Evolutionary conservation across 2,113 vertebrate genomes (phyloP).

Genomic region (Uria lomvia): DNA sequence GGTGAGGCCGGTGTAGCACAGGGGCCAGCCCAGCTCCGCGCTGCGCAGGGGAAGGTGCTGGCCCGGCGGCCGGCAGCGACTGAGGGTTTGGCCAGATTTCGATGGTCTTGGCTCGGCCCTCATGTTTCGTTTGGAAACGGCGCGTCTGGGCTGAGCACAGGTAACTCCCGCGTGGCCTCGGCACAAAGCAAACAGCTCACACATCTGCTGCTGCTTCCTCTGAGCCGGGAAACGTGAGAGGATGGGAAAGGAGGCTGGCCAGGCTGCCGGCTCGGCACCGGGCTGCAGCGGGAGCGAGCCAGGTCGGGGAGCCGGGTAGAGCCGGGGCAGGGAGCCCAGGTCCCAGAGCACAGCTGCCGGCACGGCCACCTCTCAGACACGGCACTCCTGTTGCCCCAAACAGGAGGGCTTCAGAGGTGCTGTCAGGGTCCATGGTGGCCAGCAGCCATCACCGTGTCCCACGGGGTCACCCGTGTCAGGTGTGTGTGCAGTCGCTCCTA

Average conservation of each 20-base stretch:
- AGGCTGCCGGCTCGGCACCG: neutral
- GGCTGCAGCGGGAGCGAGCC: neutral
- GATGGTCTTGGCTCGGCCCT: neutral
- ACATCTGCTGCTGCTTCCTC: conserved; percentile 67
- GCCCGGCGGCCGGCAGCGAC: neutral
- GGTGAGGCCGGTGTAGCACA: rapidly evolving
- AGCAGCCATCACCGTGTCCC: neutral
- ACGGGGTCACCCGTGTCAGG: rapidly evolving
- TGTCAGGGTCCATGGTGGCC: neutral
- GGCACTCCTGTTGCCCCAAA: no score
- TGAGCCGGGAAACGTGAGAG: conserved; percentile 57
- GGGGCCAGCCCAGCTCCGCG: neutral
- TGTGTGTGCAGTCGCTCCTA: neutral
- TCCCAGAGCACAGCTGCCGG: neutral
- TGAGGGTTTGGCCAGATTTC: neutral
- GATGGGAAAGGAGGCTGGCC: conserved; percentile 54
- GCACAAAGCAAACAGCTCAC: conserved; percentile 64
- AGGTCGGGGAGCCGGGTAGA: neutral
- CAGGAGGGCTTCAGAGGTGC: neutral
- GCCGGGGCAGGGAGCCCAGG: neutral
- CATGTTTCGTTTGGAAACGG: conserved; percentile 9
- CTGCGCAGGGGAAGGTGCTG: neutral
- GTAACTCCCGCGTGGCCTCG: conserved; percentile 57
- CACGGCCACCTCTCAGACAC: neutral
- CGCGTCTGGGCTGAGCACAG: conserved; percentile 11